A percentile compares a stretch with the other conserved stretches of the same genome.
phyloP scores from a whole-genome alignment of 2,113 vertebrate species.

The Phylloscopus trochiloides region DNA sequence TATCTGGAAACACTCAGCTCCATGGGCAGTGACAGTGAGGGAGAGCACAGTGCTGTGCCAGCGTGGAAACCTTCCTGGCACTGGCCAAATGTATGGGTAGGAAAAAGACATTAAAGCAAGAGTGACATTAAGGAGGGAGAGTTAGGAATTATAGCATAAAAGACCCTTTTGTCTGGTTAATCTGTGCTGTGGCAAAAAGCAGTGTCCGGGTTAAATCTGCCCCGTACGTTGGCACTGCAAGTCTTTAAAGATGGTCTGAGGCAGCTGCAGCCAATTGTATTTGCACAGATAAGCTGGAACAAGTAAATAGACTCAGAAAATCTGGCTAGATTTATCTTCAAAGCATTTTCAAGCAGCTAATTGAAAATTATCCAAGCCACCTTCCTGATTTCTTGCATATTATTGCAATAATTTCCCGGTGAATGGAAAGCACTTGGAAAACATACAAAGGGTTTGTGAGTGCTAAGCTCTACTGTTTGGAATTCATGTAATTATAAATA shows the following conservation, averaged over 20 bases:
- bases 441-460: slow-evolving; percentile 1
- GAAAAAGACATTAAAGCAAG: not conserved
- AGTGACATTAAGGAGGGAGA: not conserved
- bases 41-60: not conserved
- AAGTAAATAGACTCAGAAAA: slow-evolving; percentile 18
- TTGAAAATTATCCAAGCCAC: slow-evolving; percentile 49
- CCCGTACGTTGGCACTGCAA: not conserved
- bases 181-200: not conserved
- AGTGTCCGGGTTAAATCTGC: not conserved
- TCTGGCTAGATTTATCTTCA: slow-evolving; percentile 39
- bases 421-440: not conserved
- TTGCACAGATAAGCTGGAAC: slow-evolving; percentile 36
- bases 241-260: not conserved
- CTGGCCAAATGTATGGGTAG: not conserved
- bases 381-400: slow-evolving; percentile 15
- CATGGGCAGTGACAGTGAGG: not conserved
- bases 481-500: not conserved
- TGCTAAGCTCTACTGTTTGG: not conserved
- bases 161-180: not conserved
- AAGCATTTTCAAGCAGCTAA: slow-evolving; percentile 45
- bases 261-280: slow-evolving; percentile 33
- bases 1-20: not conserved
- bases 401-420: not conserved
- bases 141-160: not conserved
- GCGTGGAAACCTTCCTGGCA: not conserved